These are phyloP conservation scores for Sander lucioperca DNA, from an alignment of 2,113 vertebrate species.

Conservation along the genomic window DNA sequence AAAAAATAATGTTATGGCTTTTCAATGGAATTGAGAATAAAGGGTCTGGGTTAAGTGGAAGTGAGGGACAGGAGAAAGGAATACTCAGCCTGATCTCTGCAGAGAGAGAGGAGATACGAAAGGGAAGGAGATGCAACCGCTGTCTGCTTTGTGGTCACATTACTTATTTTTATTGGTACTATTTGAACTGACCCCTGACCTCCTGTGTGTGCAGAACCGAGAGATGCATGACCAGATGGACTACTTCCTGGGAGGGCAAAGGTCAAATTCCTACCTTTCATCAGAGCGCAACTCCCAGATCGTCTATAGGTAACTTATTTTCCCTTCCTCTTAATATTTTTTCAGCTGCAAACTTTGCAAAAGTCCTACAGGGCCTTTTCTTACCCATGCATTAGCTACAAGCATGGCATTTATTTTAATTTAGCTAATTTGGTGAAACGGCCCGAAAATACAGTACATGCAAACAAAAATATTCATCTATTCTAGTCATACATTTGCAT, in stretches of 20 bases:
- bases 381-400: not conserved
- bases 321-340: not conserved
- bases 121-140: not conserved
- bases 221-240: constrained; percentile 95
- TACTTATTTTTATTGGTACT: not conserved
- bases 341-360: not conserved
- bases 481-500: not conserved
- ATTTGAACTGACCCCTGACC: constrained; percentile 23
- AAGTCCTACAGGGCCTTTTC: not conserved
- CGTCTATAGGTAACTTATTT: constrained; percentile 85
- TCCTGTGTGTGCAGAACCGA: constrained; percentile 86
- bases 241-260: constrained; percentile 88
- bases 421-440: not conserved
- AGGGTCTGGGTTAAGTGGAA: not conserved
- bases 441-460: not conserved
- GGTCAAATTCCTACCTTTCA: constrained; percentile 80
- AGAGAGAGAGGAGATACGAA: not conserved
- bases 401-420: not conserved
- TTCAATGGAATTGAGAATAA: constrained; percentile 5
- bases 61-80: not conserved
- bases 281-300: constrained; percentile 85
- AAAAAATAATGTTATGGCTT: not conserved
- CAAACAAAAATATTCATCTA: not conserved
- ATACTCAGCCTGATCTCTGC: not conserved
- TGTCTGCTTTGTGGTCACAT: not conserved